These are phyloP conservation scores for Matsumyia berberina DNA, from an alignment of 2,888 invertebrate genomes.

Conservation along the genomic window DNA sequence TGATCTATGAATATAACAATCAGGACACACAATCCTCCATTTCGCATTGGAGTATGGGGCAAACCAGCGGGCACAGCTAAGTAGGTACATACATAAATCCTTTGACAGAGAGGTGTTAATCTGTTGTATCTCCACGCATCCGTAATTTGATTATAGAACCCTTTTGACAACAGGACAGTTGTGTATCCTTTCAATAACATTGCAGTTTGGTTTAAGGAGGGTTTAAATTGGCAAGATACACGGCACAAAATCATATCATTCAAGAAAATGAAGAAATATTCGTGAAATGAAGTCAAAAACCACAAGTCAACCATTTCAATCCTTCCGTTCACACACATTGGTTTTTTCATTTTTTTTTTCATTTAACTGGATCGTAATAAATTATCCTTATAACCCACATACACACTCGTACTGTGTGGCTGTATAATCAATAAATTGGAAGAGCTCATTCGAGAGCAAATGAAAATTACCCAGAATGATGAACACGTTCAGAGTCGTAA, in stretches of 20 bases:
- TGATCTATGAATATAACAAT: no score
- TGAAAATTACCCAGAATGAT: conserved; percentile 55
- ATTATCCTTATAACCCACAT: conserved; percentile 27
- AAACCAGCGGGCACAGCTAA: no score
- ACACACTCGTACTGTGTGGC: not conserved
- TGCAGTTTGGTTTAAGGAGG: no score
- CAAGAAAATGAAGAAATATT: not conserved
- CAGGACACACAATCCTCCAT: no score
- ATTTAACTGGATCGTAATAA: conserved; percentile 5
- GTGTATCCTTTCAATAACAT: no score
- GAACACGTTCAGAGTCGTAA: conserved; percentile 36
- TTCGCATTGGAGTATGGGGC: no score
- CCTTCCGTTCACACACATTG: conserved; percentile 1
- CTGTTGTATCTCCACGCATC: not conserved
- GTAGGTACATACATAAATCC: not conserved
- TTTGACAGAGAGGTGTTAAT: conserved; percentile 1
- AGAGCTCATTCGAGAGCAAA: conserved; percentile 35
- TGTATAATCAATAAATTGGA: conserved; percentile 43
- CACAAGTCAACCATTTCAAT: conserved; percentile 9
- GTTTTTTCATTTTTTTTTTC: not conserved
- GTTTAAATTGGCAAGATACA: no score
- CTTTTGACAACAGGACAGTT: not conserved
- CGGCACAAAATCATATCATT: no score
- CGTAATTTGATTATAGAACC: not conserved
- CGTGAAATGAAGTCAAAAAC: conserved; percentile 6